Evolutionary conservation across 2,888 invertebrate genomes (phyloP), one percentile per base, ranked within the genome.

Genomic region (Drepanosiphum platanoidis): DNA sequence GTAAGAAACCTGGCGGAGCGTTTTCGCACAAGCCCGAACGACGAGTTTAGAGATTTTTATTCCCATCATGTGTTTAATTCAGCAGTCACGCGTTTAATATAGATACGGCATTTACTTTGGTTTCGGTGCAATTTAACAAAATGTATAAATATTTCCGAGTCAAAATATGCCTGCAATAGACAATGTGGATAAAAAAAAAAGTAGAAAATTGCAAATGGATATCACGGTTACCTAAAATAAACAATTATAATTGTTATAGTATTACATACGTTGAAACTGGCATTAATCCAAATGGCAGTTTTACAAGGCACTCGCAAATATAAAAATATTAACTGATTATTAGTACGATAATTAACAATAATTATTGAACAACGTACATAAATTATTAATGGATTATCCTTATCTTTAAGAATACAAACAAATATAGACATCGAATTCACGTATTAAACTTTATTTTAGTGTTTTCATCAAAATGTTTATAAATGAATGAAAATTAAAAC

Each of bases 201-300:
- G 32, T 13, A n/a, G n/a, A 52, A n/a, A 34, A 36, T 75, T 58
- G 34, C 15, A 77, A n/a, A 27, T 77, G 13, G 30, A 9, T 13
- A 78, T 30, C 39, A 64, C 34, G 13, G 30, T 9, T 27, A 80
- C 46, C 52, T 80, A 80, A 70, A 80, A 80, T 80, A 80, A 80
- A 80, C 42, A 70, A 52, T 80, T 36, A 36, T 68, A 80, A 36
- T 70, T 68, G 52, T 80, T 52, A n/a, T n/a, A 46, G 46, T 1
- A 46, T 68, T 79, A 36, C 9, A 46, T 52, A 52, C 22, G n/a
- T 36, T 39, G 9, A 15, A 15, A 46, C 36, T 68, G 80, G 52
- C 52, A 52, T 52, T 70, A 36, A 70, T 27, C 80, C 68, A 80
- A 80, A 80, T 70, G 27, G n/a, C 46, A 66, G 34, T 78, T 64